A percentile compares a stretch with the other conserved stretches of the same genome.
phyloP scores from a whole-genome alignment of 2,113 vertebrate genomes.

The Cacatua alba region DNA sequence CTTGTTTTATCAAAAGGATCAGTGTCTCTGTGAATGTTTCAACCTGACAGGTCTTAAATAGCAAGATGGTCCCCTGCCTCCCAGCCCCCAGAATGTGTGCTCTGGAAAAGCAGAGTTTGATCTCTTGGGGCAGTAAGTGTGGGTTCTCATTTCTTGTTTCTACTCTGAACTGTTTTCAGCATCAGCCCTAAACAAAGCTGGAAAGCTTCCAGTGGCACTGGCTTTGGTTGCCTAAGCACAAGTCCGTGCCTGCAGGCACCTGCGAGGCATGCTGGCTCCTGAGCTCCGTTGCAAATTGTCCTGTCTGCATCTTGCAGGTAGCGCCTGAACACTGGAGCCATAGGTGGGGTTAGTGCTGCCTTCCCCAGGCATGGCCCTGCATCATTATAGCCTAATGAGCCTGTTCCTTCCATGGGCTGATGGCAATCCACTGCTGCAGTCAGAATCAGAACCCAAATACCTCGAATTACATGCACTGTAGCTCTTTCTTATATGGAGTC shows the following conservation, averaged over 20 bases:
- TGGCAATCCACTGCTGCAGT: not conserved
- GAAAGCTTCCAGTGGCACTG: not conserved
- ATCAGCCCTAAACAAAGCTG: not conserved
- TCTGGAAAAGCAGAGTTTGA: conserved; percentile 48
- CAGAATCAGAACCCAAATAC: not conserved
- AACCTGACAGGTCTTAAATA: conserved; percentile 87
- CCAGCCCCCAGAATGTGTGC: conserved; percentile 14
- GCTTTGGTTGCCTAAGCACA: not conserved
- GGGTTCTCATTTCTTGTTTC: not conserved
- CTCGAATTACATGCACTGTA: fast-evolving
- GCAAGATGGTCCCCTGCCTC: conserved; percentile 68
- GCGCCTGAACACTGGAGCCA: not conserved
- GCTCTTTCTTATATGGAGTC: not conserved
- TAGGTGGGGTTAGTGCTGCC: not conserved
- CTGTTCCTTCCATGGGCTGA: not conserved
- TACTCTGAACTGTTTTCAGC: not conserved
- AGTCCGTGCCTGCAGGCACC: fast-evolving
- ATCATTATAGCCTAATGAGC: fast-evolving
- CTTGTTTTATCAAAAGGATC: conserved; percentile 91
- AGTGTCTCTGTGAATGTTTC: conserved; percentile 84
- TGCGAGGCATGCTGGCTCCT: not conserved
- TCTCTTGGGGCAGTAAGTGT: not conserved
- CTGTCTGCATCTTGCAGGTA: not conserved
- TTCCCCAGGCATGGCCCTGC: not conserved
- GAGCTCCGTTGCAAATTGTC: not conserved